Evolutionary conservation across 2,888 invertebrate species (phyloP).

Genomic region (Trachelus stipa): DNA sequence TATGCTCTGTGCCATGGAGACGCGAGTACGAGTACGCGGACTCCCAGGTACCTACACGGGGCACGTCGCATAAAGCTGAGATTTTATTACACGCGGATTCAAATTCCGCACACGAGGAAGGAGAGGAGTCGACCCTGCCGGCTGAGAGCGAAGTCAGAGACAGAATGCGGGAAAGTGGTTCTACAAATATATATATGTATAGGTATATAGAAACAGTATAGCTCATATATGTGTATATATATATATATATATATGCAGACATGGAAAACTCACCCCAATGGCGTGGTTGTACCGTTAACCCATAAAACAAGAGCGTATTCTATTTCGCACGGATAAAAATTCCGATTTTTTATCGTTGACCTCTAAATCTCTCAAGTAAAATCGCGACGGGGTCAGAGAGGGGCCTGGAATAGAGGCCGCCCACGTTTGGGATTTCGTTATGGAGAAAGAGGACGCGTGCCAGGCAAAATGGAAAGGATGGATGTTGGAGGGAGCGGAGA

Average conservation of each 20-base stretch:
- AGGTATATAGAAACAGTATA: no score
- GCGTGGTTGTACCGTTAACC: slow-evolving; percentile 44
- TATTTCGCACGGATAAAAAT: slow-evolving; percentile 61
- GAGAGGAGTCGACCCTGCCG: slow-evolving; percentile 34
- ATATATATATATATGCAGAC: slow-evolving; percentile 34
- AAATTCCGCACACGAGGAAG: slow-evolving; percentile 55
- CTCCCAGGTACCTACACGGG: not conserved
- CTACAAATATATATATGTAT: not conserved
- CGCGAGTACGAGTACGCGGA: slow-evolving; percentile 2
- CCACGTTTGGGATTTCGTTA: not conserved
- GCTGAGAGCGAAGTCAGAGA: slow-evolving; percentile 14
- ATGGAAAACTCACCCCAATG: slow-evolving; percentile 45
- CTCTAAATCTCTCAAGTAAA: slow-evolving; percentile 32
- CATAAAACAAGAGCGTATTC: slow-evolving; percentile 60
- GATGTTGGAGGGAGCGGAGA: slow-evolving; percentile 9
- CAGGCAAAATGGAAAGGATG: slow-evolving; percentile 21
- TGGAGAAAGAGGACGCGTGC: slow-evolving; percentile 27
- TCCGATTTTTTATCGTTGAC: slow-evolving; percentile 49
- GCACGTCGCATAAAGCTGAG: slow-evolving; percentile 62
- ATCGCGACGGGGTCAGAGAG: slow-evolving; percentile 2
- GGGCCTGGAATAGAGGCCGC: not conserved
- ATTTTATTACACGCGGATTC: slow-evolving; percentile 66
- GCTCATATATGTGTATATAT: no score
- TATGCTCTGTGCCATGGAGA: not conserved
- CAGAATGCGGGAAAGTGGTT: not conserved